Percentiles rank a stretch among this genome's conserved stretches.
These are phyloP conservation scores for Deroptyus accipitrinus DNA, from an alignment of 2,113 vertebrate genomes.

Conservation along the genomic window DNA sequence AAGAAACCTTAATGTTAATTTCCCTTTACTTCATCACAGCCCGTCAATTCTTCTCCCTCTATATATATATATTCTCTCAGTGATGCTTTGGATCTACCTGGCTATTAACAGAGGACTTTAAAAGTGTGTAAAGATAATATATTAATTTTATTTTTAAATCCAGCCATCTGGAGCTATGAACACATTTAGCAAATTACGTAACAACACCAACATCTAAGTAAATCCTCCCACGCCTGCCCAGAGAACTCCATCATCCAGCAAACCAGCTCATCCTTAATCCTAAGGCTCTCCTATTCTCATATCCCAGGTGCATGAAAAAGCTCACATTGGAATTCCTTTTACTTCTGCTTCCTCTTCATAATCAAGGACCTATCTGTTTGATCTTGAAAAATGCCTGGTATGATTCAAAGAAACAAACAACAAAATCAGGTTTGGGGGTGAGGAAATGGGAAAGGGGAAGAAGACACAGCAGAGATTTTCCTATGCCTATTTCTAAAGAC, in stretches of 20 bases:
- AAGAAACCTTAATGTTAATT: neutral
- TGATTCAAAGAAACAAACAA: neutral
- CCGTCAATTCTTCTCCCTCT: neutral
- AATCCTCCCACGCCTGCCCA: neutral
- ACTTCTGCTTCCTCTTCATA: neutral
- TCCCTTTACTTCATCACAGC: neutral
- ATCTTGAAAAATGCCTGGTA: neutral
- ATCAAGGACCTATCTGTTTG: neutral
- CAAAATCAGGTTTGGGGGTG: neutral
- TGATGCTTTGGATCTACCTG: slow-evolving; percentile 1
- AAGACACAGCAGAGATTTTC: neutral
- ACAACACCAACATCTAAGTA: slow-evolving; percentile 13
- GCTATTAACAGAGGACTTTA: neutral
- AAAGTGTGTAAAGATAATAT: slow-evolving; percentile 16
- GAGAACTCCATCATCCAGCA: neutral
- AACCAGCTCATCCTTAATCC: neutral
- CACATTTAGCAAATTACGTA: slow-evolving; percentile 2
- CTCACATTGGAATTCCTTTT: neutral
- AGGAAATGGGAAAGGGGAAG: neutral
- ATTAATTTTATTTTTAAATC: slow-evolving; percentile 59
- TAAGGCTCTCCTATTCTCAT: neutral
- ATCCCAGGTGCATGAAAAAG: neutral
- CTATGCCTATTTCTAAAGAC: neutral
- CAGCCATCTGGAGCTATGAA: slow-evolving; percentile 32
- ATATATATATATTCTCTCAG: neutral